Percentiles rank a stretch among this genome's conserved stretches.
phyloP scores from a whole-genome alignment of 37 sponge, comb jelly and placozoan species.

The Bolinopsis microptera region DNA sequence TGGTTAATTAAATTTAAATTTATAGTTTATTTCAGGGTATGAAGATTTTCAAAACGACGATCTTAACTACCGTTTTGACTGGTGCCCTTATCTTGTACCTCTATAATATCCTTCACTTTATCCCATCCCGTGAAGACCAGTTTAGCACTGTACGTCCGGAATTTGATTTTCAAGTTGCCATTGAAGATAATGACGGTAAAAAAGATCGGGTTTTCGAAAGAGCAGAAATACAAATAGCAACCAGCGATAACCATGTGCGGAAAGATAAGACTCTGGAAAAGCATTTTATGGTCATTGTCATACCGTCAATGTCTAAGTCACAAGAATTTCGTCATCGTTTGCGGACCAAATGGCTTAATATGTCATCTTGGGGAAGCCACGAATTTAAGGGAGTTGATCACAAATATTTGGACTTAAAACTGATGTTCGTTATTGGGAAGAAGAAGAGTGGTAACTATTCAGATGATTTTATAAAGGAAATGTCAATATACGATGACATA shows the following conservation, averaged over 20 bases:
- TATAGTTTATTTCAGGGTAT: not conserved
- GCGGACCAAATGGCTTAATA: not conserved
- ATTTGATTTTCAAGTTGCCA: too few relatives aligned
- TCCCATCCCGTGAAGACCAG: too few relatives aligned
- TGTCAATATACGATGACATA: not conserved
- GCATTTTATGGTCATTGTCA: not conserved
- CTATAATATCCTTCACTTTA: not conserved
- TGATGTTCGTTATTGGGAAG: slow-evolving; percentile 34
- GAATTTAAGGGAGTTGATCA: not conserved
- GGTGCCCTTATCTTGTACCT: not conserved
- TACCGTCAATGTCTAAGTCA: not conserved
- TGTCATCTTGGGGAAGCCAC: not conserved
- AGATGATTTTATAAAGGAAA: not conserved
- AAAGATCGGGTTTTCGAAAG: too few relatives aligned
- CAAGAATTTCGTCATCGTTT: not conserved
- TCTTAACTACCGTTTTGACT: not conserved
- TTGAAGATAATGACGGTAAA: too few relatives aligned
- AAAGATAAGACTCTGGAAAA: too few relatives aligned
- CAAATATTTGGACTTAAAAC: not conserved
- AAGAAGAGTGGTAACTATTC: not conserved
- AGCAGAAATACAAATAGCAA: too few relatives aligned
- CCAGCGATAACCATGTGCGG: too few relatives aligned
- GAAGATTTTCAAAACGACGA: not conserved
- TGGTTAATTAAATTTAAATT: too few relatives aligned
- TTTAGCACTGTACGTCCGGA: too few relatives aligned